Evolutionary conservation across 2,888 invertebrate genomes (phyloP).

Genomic region (Hipparchia semele): DNA sequence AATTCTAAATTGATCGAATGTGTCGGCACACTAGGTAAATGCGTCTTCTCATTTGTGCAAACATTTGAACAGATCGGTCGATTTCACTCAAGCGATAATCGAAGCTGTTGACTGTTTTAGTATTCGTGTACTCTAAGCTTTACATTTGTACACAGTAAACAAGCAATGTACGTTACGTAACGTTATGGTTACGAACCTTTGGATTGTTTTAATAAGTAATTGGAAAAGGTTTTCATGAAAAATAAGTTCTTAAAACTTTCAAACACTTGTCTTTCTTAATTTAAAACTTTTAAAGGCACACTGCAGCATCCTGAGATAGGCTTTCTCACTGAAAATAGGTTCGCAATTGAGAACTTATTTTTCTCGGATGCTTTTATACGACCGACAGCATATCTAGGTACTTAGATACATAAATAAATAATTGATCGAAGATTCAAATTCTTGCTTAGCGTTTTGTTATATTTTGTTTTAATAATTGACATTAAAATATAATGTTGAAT

Average conservation of each 20-base stretch:
- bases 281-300: too few relatives aligned
- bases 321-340: too few relatives aligned
- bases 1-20: slow-evolving; percentile 24
- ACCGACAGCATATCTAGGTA: too few relatives aligned
- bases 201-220: not conserved
- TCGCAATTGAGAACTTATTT: too few relatives aligned
- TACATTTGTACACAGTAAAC: slow-evolving; percentile 17
- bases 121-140: slow-evolving; percentile 28
- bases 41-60: slow-evolving; percentile 28
- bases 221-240: too few relatives aligned
- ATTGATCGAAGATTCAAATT: too few relatives aligned
- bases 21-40: slow-evolving; percentile 28
- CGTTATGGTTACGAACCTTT: not conserved
- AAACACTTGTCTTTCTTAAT: too few relatives aligned
- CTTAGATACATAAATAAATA: too few relatives aligned
- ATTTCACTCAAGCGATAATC: slow-evolving; percentile 29
- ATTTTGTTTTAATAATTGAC: not conserved
- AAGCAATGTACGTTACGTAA: slow-evolving; percentile 1
- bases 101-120: slow-evolving; percentile 23
- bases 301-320: too few relatives aligned
- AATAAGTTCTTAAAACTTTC: too few relatives aligned
- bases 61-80: slow-evolving; percentile 30
- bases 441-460: too few relatives aligned
- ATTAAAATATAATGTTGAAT: not conserved
- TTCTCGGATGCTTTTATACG: too few relatives aligned